These are phyloP conservation scores for Tubulanus polymorphus DNA, from an alignment of 2,888 invertebrate species.

Conservation along the genomic window DNA sequence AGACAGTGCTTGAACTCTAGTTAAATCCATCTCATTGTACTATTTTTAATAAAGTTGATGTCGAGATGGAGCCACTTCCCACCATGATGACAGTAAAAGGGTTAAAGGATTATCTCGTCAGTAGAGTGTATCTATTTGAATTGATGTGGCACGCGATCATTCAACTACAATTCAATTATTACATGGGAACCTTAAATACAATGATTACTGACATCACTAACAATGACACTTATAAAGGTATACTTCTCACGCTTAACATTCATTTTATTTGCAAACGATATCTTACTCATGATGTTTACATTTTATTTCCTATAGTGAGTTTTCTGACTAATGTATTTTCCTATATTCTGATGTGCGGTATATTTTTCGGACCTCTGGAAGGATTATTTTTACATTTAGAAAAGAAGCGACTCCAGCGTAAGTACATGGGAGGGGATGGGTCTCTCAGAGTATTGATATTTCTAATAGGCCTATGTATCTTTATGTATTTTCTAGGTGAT, in stretches of 20 bases:
- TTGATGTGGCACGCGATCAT: slow-evolving; percentile 15
- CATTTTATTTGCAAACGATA: too few species aligned
- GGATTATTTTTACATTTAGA: background rate
- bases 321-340: background rate
- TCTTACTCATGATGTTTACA: background rate
- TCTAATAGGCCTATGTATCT: too few species aligned
- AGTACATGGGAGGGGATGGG: background rate
- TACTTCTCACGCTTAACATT: too few species aligned
- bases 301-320: background rate
- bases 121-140: background rate
- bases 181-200: slow-evolving; percentile 30
- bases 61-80: too few species aligned
- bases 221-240: slow-evolving; percentile 21
- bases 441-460: too few species aligned
- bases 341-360: background rate
- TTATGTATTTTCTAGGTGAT: background rate
- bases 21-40: too few species aligned
- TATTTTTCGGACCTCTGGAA: background rate
- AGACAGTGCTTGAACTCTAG: too few species aligned
- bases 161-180: slow-evolving; percentile 33
- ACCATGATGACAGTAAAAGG: too few species aligned
- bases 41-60: too few species aligned
- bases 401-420: background rate
- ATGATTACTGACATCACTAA: slow-evolving; percentile 21
- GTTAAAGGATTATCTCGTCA: background rate